Base-by-base conservation (phyloP, 2,113 vertebrate species). In the Antennarius striatus region DNA sequence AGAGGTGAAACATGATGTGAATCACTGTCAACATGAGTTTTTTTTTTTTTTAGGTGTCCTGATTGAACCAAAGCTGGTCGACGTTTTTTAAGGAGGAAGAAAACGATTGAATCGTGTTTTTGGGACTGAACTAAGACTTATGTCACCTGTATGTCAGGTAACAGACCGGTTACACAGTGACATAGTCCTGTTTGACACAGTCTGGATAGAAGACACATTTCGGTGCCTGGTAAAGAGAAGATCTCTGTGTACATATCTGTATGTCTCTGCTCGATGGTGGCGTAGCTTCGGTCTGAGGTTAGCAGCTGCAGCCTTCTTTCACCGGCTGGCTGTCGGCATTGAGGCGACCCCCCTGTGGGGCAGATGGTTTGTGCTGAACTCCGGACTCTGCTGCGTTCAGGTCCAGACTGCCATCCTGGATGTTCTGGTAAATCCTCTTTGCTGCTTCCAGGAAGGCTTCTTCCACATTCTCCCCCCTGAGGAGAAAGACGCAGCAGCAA, bases 351-450 rank as follows among this genome's bases (percentile, higher is more conserved):
- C 96, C 95, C 88, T 96, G 96, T 0, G 95, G 95, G 3, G 96
- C 96, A 0, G 96, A 96, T 0, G 97, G 97, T 91, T 99, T 99
- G 90, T 98, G 97, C 88, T 98, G 96, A 69, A 99, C 97, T 0
- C 97, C 97, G 0, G 97, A 98, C 69, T 99, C 97, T 0, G 97
- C 97, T 0, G 97, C 97, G 12, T 99, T 99, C 88, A 98, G 94
- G 89, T 99, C 97, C 92, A 99, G 91, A 85, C 97, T 99, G 49
- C 97, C 97, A 0, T 99, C 97, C 82, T 99, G 97, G 89, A 99
- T 99, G 79, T 99, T 99, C 92, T 99, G 97, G 88, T 98, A 99
- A 88, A 99, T 99, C 71, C 98, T 96, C 94, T 99, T 98, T 22
- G 97, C 97, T 2, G 97, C 96, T 88, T 99, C 97, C 81, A 98